Percentiles rank a stretch among this genome's conserved stretches.
Evolutionary conservation across 2,113 vertebrate species (phyloP).

Genomic region (Ardeotis arabs): DNA sequence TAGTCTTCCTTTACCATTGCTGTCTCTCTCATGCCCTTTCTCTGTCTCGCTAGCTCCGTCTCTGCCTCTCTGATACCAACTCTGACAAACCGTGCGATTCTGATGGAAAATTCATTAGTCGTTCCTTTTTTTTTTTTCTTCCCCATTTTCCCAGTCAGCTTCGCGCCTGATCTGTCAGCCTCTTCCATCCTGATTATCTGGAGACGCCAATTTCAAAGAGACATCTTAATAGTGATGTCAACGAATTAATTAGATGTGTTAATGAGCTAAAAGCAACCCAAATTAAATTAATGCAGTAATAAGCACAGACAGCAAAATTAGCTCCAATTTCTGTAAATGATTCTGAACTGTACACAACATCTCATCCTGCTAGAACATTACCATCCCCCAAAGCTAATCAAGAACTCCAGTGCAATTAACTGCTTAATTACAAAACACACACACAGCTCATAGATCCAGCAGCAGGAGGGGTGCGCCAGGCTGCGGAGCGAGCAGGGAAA

Average conservation of each 20-base stretch:
- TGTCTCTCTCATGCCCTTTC: constrained; percentile 60
- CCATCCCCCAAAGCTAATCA: constrained; percentile 99
- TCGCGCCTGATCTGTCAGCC: constrained; percentile 91
- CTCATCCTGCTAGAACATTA: constrained; percentile 94
- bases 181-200: constrained; percentile 99
- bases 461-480: constrained; percentile 35
- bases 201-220: constrained; percentile 99
- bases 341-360: constrained; percentile 99
- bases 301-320: constrained; percentile 99
- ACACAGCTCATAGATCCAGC: constrained; percentile 69
- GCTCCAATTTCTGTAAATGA: constrained; percentile 99
- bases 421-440: constrained; percentile 98
- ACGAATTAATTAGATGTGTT: constrained; percentile 99
- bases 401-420: constrained; percentile 98
- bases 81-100: constrained; percentile 71
- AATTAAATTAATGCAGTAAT: constrained; percentile 99
- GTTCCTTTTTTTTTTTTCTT: constrained; percentile 46
- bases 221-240: constrained; percentile 99
- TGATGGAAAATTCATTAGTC: constrained; percentile 85
- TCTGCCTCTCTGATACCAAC: constrained; percentile 72
- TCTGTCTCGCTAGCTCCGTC: constrained; percentile 73
- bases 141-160: constrained; percentile 83
- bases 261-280: constrained; percentile 99
- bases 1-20: not conserved
- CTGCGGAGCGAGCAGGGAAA: not conserved